A percentile compares a stretch with the other conserved stretches of the same genome.
phyloP scores from a whole-genome alignment of 2,113 vertebrate genomes.

The Rostratula benghalensis region DNA sequence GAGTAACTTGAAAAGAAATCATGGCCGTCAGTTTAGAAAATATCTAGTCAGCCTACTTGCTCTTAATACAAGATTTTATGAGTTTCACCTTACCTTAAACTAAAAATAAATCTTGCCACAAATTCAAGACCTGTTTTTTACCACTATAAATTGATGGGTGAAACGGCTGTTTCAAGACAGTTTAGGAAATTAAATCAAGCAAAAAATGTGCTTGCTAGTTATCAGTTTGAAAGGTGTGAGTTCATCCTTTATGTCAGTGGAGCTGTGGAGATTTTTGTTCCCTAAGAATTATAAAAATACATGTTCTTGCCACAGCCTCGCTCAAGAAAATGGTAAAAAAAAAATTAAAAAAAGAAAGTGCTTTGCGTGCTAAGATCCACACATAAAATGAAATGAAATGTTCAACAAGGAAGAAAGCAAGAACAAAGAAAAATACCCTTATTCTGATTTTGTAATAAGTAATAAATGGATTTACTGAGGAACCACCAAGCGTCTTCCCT shows the following conservation, averaged over 20 bases:
- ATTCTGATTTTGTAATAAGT: background rate
- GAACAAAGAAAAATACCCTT: background rate
- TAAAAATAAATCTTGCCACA: background rate
- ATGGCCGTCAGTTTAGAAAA: background rate
- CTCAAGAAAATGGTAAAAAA: background rate
- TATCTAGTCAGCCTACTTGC: background rate
- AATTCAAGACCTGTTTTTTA: background rate
- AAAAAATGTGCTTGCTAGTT: background rate
- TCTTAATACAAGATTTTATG: background rate
- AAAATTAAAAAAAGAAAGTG: too few relatives aligned
- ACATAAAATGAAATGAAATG: background rate
- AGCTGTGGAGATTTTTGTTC: background rate
- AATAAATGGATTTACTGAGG: background rate
- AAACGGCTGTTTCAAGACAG: background rate
- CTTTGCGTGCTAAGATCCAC: background rate
- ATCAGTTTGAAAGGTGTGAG: background rate
- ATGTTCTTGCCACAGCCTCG: background rate
- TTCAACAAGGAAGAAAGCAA: background rate
- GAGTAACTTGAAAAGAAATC: background rate
- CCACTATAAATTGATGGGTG: background rate
- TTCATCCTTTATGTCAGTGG: background rate
- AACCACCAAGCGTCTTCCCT: background rate
- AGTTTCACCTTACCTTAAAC: background rate
- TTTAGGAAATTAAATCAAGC: background rate
- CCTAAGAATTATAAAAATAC: background rate